phyloP scores from a whole-genome alignment of 2,113 vertebrate species.

The Petromus typicus region DNA sequence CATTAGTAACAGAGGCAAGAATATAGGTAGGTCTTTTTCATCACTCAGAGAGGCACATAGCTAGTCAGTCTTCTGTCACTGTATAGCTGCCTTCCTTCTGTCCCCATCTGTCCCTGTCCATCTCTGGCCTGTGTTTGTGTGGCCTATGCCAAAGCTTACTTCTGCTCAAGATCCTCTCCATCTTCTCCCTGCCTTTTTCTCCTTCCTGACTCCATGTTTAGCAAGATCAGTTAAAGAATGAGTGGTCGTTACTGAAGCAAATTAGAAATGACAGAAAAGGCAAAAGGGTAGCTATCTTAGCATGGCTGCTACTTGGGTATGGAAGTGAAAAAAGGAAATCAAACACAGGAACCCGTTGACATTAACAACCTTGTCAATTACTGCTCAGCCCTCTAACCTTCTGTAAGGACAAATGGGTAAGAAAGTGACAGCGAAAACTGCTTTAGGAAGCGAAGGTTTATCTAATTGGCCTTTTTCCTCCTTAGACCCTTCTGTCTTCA shows the following conservation, averaged over 20 bases:
- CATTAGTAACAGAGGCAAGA: background rate
- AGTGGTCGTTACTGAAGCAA: background rate
- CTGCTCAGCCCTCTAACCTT: background rate
- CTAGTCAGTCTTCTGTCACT: background rate
- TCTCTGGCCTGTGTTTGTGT: background rate
- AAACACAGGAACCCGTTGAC: background rate
- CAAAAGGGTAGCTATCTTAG: background rate
- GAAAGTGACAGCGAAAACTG: slow-evolving; percentile 10
- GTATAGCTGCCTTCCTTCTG: background rate
- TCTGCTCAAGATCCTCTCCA: background rate
- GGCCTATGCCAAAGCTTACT: background rate
- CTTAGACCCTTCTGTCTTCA: background rate
- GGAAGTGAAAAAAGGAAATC: background rate
- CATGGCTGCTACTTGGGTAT: background rate
- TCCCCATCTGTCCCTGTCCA: background rate
- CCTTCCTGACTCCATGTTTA: background rate
- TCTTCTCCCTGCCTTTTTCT: background rate
- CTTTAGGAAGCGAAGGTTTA: background rate
- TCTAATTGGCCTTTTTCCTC: slow-evolving; percentile 29
- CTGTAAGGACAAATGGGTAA: background rate
- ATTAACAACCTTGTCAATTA: slow-evolving; percentile 56
- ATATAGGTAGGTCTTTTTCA: background rate
- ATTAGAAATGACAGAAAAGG: slow-evolving; percentile 11
- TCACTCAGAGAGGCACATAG: background rate
- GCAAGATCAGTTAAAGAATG: slow-evolving; percentile 35